Conservation (phyloP, 2,113 vertebrate genomes). For the Nannospalax galili region DNA sequence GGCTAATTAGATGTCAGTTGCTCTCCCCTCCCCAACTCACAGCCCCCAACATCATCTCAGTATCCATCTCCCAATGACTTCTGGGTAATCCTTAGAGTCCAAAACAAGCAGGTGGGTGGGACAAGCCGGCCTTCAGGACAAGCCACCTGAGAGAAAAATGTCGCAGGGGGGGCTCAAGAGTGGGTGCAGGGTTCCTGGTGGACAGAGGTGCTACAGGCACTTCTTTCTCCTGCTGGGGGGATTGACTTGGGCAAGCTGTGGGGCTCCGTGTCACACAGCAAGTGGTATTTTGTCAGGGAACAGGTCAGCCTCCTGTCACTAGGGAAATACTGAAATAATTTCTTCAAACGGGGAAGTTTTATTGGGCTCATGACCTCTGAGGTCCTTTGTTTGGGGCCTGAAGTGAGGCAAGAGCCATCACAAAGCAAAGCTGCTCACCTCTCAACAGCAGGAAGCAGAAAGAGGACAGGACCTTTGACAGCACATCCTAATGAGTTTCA, state of each 20-base stretch:
- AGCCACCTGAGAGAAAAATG: neutral
- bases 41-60: constrained; percentile 67
- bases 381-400: neutral
- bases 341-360: neutral
- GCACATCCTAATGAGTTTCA: no score
- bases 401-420: neutral
- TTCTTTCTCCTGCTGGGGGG: neutral
- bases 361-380: neutral
- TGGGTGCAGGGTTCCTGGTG: no score
- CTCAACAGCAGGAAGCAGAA: neutral
- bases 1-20: constrained; percentile 88
- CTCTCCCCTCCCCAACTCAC: constrained; percentile 48
- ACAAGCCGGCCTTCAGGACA: neutral
- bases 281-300: neutral
- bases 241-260: no score
- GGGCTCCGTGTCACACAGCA: neutral
- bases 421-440: neutral
- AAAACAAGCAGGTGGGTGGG: neutral
- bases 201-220: neutral
- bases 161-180: no score
- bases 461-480: neutral
- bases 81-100: constrained; percentile 62
- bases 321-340: neutral
- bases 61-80: constrained; percentile 69
- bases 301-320: no score